A percentile compares a stretch with the other conserved stretches of the same genome.
These are phyloP conservation scores for Muscicapa striata DNA, from an alignment of 2,797 vertebrate genomes.

Conservation along the genomic window DNA sequence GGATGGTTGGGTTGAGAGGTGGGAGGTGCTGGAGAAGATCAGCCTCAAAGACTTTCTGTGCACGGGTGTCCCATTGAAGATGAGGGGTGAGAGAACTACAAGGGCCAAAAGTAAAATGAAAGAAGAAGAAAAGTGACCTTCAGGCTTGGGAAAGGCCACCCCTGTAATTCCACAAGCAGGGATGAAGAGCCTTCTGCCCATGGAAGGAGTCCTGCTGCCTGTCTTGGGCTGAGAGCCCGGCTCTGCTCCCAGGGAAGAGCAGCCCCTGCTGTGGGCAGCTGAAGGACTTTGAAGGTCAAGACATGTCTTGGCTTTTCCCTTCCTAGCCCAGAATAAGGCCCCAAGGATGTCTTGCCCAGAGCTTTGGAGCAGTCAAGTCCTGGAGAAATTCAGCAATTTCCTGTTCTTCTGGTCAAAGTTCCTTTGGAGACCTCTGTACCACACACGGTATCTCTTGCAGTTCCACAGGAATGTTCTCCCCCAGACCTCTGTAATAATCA, in stretches of 20 bases:
- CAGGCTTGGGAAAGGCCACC: background rate
- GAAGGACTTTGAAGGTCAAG: background rate
- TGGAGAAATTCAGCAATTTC: background rate
- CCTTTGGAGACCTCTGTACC: background rate
- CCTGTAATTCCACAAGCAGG: background rate
- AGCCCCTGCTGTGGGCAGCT: background rate
- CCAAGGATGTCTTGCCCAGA: background rate
- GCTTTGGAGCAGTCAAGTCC: background rate
- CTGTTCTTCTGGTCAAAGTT: background rate
- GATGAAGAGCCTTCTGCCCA: background rate
- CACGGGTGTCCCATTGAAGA: rapidly evolving
- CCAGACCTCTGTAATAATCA: background rate
- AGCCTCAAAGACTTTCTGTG: background rate
- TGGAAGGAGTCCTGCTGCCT: background rate
- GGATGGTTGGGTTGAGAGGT: background rate
- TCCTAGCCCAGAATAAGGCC: background rate
- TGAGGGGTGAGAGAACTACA: background rate
- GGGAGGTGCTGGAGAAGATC: background rate
- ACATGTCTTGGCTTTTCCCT: background rate
- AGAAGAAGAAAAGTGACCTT: background rate
- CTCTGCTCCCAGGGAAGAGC: background rate
- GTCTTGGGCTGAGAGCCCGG: background rate
- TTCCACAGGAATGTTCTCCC: background rate
- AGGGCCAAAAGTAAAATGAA: background rate
- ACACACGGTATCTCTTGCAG: background rate